Conservation (phyloP, 1,140 invertebrate species). For the Lordiphosa collinella region DNA sequence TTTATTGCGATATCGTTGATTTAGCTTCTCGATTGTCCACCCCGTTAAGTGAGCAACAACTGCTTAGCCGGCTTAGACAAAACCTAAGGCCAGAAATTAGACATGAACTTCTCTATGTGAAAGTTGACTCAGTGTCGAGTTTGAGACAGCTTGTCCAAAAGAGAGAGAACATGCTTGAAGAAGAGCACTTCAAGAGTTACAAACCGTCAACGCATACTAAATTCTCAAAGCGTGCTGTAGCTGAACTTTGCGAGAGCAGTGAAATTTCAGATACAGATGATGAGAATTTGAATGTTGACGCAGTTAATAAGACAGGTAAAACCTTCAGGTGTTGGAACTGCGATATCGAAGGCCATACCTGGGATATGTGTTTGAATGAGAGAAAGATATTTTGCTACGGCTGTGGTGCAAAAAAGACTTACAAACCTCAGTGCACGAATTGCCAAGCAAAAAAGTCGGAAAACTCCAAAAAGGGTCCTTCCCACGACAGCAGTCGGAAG, state of each 20-base stretch:
- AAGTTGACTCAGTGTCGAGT: too few relatives aligned
- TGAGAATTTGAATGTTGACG: background rate
- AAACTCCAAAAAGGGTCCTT: background rate
- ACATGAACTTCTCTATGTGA: background rate
- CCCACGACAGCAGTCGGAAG: background rate
- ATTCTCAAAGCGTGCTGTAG: too few relatives aligned
- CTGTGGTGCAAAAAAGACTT: background rate
- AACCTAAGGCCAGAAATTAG: background rate
- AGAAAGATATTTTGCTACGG: too few relatives aligned
- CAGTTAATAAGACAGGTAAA: too few relatives aligned
- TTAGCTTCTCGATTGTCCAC: too few relatives aligned
- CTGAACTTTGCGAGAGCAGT: background rate
- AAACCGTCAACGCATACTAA: background rate
- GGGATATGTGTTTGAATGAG: background rate
- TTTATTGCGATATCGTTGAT: too few relatives aligned
- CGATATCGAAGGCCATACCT: background rate
- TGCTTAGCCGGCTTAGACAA: too few relatives aligned
- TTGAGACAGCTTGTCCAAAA: background rate
- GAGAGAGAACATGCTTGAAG: background rate
- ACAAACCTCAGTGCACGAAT: slow-evolving; percentile 9
- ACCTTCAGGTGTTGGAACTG: too few relatives aligned
- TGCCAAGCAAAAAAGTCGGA: background rate
- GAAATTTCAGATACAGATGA: background rate
- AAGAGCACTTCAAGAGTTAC: background rate
- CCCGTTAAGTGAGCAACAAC: too few relatives aligned